These are phyloP conservation scores for Ichneumon xanthorius DNA, from an alignment of 2,888 invertebrate genomes.

Conservation along the genomic window DNA sequence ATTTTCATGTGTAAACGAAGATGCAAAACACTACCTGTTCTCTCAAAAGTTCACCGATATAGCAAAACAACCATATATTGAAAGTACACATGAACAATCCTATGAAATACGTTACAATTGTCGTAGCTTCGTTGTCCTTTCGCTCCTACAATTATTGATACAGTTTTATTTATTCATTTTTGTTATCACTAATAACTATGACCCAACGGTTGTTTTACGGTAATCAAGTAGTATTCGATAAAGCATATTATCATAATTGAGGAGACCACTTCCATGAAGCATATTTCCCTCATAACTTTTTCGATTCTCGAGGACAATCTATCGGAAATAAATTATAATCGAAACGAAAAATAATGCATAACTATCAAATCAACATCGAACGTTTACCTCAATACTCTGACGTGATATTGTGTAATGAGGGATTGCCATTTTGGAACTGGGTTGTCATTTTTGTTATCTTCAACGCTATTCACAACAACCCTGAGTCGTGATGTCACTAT, in stretches of 20 bases:
- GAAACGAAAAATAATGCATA: too few species aligned
- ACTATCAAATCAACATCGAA: neutral
- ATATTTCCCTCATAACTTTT: constrained; percentile 73
- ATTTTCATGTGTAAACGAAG: too few species aligned
- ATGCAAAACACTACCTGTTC: constrained; percentile 64
- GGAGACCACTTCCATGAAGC: constrained; percentile 76
- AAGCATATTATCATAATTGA: constrained; percentile 77
- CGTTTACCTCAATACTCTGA: constrained; percentile 13
- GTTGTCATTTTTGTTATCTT: neutral
- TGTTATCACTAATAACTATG: constrained; percentile 72
- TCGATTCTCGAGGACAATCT: constrained; percentile 65
- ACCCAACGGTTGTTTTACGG: constrained; percentile 65
- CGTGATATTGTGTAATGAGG: constrained; percentile 33
- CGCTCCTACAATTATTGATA: constrained; percentile 65
- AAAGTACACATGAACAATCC: constrained; percentile 74
- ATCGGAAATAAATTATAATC: too few species aligned
- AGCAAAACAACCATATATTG: constrained; percentile 78
- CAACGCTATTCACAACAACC: constrained; percentile 55
- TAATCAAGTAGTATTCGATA: constrained; percentile 75
- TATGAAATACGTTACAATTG: constrained; percentile 72
- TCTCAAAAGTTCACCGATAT: constrained; percentile 76
- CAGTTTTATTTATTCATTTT: constrained; percentile 65
- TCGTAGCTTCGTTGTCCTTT: constrained; percentile 68
- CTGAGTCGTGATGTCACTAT: constrained; percentile 69
- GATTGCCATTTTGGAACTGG: neutral